A percentile compares a stretch with the other conserved stretches of the same genome.
Evolutionary conservation across 2,113 vertebrate genomes (phyloP).

Genomic region (Hepsetus odoe): DNA sequence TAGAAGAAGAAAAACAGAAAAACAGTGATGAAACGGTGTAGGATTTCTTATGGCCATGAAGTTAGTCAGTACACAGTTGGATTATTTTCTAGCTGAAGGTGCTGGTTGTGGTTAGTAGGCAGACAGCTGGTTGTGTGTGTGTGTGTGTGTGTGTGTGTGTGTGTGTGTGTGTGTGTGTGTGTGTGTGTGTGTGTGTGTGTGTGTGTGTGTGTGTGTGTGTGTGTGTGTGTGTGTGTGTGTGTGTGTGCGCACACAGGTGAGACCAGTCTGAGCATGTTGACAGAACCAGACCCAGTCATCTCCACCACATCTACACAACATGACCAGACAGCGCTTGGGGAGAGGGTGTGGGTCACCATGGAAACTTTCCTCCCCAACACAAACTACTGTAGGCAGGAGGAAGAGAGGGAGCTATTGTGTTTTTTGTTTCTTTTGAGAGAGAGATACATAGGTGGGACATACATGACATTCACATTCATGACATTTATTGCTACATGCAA

Average conservation of each 20-base stretch:
- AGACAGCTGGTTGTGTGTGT: background rate
- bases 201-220: constrained; percentile 4
- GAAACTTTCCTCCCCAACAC: constrained; percentile 58
- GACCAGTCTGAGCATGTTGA: constrained; percentile 69
- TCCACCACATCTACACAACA: constrained; percentile 52
- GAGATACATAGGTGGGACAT: background rate
- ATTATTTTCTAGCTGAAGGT: background rate
- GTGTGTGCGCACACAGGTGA: background rate
- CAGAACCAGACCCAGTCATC: constrained; percentile 15
- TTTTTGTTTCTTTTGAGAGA: too few species aligned
- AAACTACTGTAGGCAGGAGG: constrained; percentile 63
- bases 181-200: constrained; percentile 15
- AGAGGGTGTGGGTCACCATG: constrained; percentile 65
- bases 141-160: constrained; percentile 4
- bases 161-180: background rate
- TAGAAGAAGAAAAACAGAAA: too few species aligned
- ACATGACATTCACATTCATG: too few species aligned
- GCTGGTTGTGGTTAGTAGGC: background rate
- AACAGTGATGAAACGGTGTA: background rate
- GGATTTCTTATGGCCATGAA: background rate
- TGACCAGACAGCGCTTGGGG: constrained; percentile 67
- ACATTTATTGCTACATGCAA: too few species aligned
- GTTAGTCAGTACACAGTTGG: background rate
- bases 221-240: background rate
- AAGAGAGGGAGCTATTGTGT: background rate